Conservation (phyloP, 2,113 vertebrate genomes). For the Dunckerocampus dactyliophorus region DNA sequence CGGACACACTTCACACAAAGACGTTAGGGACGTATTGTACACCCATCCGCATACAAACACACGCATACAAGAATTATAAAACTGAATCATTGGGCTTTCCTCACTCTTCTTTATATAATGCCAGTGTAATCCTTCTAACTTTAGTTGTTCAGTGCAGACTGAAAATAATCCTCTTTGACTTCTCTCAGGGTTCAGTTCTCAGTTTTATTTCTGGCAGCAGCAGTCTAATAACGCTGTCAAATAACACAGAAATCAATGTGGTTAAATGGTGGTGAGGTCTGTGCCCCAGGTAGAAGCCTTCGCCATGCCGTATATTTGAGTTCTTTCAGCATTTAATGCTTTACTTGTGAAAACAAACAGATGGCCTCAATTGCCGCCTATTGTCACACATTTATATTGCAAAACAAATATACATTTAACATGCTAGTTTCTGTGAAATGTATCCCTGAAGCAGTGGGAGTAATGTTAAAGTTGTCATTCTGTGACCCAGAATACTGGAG, state of each 20-base stretch:
- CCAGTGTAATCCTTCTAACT: conserved; percentile 23
- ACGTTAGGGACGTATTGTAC: neutral
- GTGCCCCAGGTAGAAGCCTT: conserved; percentile 2
- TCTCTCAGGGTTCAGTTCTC: conserved; percentile 14
- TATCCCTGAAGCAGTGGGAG: conserved; percentile 9
- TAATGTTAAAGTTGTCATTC: conserved; percentile 24
- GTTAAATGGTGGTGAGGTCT: conserved; percentile 26
- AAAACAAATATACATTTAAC: no score
- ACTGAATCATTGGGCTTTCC: conserved; percentile 13
- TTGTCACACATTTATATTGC: neutral
- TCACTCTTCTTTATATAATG: conserved; percentile 2
- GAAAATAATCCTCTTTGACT: conserved; percentile 8
- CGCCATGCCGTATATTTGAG: neutral
- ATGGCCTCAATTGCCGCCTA: neutral
- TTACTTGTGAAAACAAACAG: conserved; percentile 9
- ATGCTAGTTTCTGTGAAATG: neutral
- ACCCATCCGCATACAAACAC: neutral
- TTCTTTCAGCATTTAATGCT: neutral
- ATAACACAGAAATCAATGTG: conserved; percentile 38
- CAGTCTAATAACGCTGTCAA: conserved; percentile 36
- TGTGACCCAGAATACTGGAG: conserved; percentile 12
- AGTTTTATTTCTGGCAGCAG: conserved; percentile 27
- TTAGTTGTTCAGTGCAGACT: conserved; percentile 11
- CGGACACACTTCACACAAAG: neutral
- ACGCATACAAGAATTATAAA: conserved; percentile 11